Percentiles rank a stretch among this genome's conserved stretches.
phyloP scores from a whole-genome alignment of 1,140 invertebrate species.

The Kradibia gibbosae region DNA sequence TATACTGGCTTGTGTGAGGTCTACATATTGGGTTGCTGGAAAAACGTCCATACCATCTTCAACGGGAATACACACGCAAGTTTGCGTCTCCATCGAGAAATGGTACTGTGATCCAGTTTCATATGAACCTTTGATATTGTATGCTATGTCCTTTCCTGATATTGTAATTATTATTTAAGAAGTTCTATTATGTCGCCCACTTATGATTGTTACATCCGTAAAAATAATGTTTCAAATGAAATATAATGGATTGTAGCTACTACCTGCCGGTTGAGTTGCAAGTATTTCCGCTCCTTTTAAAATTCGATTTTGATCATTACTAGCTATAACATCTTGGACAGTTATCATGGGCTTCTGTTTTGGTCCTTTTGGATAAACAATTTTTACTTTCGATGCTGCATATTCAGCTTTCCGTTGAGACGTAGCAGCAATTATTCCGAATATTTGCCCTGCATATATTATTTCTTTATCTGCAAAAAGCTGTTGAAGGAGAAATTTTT shows the following conservation, averaged over 20 bases:
- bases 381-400: constrained; percentile 78
- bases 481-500: constrained; percentile 57
- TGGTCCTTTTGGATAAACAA: constrained; percentile 74
- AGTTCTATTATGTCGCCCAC: not conserved
- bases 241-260: too few relatives aligned
- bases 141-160: constrained; percentile 54
- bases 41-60: constrained; percentile 81
- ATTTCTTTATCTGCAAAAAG: constrained; percentile 74
- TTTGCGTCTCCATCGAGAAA: constrained; percentile 80
- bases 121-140: constrained; percentile 73
- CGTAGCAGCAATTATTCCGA: constrained; percentile 81
- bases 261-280: constrained; percentile 22
- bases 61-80: constrained; percentile 76
- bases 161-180: not conserved
- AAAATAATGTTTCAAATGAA: too few relatives aligned
- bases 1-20: constrained; percentile 77
- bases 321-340: constrained; percentile 76
- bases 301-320: constrained; percentile 65
- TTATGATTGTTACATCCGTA: not conserved
- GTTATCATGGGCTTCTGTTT: constrained; percentile 74
- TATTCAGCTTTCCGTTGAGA: constrained; percentile 75
- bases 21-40: constrained; percentile 78
- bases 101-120: constrained; percentile 75
- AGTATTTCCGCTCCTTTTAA: constrained; percentile 56
- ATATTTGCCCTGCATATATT: constrained; percentile 79